Evolutionary conservation across 1,140 invertebrate species (phyloP), one percentile per base, ranked within the genome.

Genomic region (Conus betulinus): DNA sequence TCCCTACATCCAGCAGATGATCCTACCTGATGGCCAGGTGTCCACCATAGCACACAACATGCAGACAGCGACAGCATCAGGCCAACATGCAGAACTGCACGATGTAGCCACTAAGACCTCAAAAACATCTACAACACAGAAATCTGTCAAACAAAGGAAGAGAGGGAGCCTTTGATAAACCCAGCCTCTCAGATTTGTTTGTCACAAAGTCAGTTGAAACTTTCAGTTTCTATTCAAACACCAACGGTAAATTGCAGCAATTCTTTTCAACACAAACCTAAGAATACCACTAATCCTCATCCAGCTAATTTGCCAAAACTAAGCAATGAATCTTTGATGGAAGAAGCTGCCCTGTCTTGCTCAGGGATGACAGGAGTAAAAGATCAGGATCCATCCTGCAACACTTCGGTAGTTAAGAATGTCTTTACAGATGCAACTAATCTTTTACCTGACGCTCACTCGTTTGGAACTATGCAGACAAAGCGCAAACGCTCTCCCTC

Each of bases 1-100:
- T 53, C 91, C 91, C 8, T 91, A 91, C 74, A 88, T 89, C 39
- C 89, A 89, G 53, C 86, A 90, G 81, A 89, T 91, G 87, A 71
- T 91, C 10, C 81, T 91, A 5, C 88, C 89, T 23, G 87, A 91
- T 84, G 89, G 89, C 8, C 87, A 91, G 63, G 89, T 86, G 71
- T 63, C 57, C 25, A 88, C 87, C 11, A 53, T 88, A 4, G 82
- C 81, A 7, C 83, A 83, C 39, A 83, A 88, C 81, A 27, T 39
- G 51, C 55, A 53, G 2, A 79, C 87, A 81, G 1, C 39, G 15
- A 52, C 17, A 15, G 63, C 85, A 74, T n/a, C 39, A 10, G 71
- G 25, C 71, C 85, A 27, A 23, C 39, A 39, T 1, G 39, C 52
- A 27, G 55, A 25, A 53, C 27, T 20, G 76, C 87, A 39, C 13